Evolutionary conservation across 2,888 invertebrate species (phyloP).

Genomic region (Cepaea hortensis): DNA sequence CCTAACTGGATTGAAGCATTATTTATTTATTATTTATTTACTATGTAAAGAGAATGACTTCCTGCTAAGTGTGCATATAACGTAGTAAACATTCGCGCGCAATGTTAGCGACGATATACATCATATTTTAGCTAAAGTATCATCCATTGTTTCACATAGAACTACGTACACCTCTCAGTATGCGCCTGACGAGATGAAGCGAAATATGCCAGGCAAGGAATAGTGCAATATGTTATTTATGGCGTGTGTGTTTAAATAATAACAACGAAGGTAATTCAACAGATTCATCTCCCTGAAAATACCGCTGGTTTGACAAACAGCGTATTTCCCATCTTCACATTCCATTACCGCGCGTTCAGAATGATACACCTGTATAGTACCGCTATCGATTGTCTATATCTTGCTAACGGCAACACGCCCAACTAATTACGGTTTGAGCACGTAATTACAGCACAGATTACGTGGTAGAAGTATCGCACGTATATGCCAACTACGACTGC

Average conservation of each 20-base stretch:
- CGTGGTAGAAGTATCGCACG: not conserved
- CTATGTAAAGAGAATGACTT: too few species aligned
- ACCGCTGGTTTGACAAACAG: not conserved
- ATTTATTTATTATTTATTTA: too few species aligned
- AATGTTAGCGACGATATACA: too few species aligned
- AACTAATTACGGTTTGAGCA: not conserved
- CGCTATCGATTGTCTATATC: not conserved
- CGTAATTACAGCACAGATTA: constrained; percentile 7
- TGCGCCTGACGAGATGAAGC: not conserved
- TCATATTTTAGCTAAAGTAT: too few species aligned
- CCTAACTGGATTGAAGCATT: too few species aligned
- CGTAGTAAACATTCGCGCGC: too few species aligned
- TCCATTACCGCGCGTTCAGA: not conserved
- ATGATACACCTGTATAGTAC: not conserved
- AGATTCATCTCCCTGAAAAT: too few species aligned
- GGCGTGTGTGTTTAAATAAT: not conserved
- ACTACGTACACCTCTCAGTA: not conserved
- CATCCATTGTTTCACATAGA: too few species aligned
- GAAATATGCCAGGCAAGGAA: not conserved
- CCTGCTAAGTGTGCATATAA: too few species aligned
- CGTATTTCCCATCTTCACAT: not conserved
- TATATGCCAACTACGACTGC: not conserved
- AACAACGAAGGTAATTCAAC: not conserved
- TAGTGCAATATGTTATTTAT: not conserved
- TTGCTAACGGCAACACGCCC: not conserved